Conservation (phyloP, 2,113 vertebrate genomes). For the Australoheros scitulus region DNA sequence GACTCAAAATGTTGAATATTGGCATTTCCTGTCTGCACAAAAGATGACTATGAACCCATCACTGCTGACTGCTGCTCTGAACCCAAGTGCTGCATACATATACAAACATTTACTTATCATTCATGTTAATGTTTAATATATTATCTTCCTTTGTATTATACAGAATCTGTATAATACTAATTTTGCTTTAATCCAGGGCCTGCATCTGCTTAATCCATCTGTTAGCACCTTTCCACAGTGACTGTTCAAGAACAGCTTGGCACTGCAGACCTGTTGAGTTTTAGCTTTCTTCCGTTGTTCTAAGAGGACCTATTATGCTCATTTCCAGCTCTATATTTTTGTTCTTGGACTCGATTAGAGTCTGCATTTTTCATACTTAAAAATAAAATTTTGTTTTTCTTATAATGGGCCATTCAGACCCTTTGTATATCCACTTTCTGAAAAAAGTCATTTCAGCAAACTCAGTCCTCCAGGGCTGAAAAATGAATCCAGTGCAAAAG, state of each 20-base stretch:
- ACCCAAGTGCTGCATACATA: slow-evolving; percentile 3
- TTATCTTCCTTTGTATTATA: neutral
- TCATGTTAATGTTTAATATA: slow-evolving; percentile 3
- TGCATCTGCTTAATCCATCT: neutral
- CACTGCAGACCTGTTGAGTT: neutral
- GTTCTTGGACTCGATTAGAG: neutral
- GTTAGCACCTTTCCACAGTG: neutral
- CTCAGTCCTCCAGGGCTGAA: too few relatives aligned
- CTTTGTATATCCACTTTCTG: neutral
- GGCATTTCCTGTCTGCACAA: slow-evolving; percentile 50
- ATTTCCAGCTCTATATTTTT: neutral
- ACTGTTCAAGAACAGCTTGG: neutral
- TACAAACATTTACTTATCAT: neutral
- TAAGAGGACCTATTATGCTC: neutral
- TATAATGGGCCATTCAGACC: neutral
- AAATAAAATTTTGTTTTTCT: neutral
- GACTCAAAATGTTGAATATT: slow-evolving; percentile 55
- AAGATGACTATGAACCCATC: slow-evolving; percentile 41
- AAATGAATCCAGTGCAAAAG: too few relatives aligned
- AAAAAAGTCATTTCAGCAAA: neutral
- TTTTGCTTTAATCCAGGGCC: neutral
- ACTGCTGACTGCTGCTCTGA: neutral
- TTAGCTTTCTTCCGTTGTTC: neutral
- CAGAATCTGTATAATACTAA: neutral
- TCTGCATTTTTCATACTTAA: neutral